A percentile compares a stretch with the other conserved stretches of the same genome.
These are phyloP conservation scores for Rapana venosa DNA, from an alignment of 2,888 invertebrate species.

Conservation along the genomic window DNA sequence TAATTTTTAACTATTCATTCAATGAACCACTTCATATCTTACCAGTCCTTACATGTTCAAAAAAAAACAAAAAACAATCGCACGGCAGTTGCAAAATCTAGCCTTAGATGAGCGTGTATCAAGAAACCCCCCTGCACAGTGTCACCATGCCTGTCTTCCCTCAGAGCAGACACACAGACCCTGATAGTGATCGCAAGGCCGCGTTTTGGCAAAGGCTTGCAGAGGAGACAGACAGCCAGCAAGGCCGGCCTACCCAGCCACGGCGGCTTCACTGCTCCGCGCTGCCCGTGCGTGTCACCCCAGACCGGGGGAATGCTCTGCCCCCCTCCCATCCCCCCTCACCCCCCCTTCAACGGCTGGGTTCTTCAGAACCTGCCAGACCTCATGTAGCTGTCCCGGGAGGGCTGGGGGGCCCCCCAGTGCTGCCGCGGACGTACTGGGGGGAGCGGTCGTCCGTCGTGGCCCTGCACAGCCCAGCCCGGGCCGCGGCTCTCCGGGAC, in stretches of 20 bases:
- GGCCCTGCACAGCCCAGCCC: background rate
- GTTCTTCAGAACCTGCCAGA: background rate
- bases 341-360: background rate
- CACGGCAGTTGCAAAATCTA: too few relatives aligned
- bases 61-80: too few relatives aligned
- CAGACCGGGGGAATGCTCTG: background rate
- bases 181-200: background rate
- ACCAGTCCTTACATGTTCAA: too few relatives aligned
- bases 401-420: background rate
- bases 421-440: background rate
- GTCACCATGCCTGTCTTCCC: too few relatives aligned
- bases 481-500: background rate
- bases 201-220: background rate
- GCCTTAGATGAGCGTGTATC: too few relatives aligned
- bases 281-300: background rate
- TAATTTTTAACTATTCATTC: too few relatives aligned
- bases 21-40: too few relatives aligned
- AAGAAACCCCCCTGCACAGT: too few relatives aligned
- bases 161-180: too few relatives aligned
- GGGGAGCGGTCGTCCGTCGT: background rate
- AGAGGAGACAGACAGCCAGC: background rate
- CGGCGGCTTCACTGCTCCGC: background rate
- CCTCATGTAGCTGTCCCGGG: background rate
- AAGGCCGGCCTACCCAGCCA: background rate
- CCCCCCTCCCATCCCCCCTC: background rate